These are phyloP conservation scores for Dicycla oo DNA, from an alignment of 2,888 invertebrate species.

Conservation along the genomic window DNA sequence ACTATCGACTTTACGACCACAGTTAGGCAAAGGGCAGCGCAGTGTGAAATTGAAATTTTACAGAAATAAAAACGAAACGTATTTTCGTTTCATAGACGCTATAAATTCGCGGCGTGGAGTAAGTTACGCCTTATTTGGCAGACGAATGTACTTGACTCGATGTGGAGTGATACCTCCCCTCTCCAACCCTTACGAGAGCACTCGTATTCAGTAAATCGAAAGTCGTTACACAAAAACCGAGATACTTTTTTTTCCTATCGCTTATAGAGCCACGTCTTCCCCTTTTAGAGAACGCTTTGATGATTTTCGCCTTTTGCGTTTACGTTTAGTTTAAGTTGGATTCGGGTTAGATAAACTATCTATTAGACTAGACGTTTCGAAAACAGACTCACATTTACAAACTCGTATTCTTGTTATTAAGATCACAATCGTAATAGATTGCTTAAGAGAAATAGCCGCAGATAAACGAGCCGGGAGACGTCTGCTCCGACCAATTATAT, in stretches of 20 bases:
- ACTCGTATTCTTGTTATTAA: constrained; percentile 11
- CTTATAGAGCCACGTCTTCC: constrained; percentile 78
- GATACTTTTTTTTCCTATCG: constrained; percentile 82
- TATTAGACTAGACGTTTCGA: constrained; percentile 1
- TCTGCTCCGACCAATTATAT: constrained; percentile 33
- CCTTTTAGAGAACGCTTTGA: constrained; percentile 78
- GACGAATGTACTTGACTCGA: constrained; percentile 82
- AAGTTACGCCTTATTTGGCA: constrained; percentile 87
- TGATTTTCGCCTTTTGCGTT: constrained; percentile 78
- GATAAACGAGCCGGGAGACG: constrained; percentile 19
- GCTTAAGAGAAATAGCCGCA: constrained; percentile 17
- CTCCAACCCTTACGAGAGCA: constrained; percentile 84
- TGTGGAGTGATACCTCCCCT: constrained; percentile 84
- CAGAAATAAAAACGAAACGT: constrained; percentile 76
- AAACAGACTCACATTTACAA: background rate
- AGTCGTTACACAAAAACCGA: constrained; percentile 87
- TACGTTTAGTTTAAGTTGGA: constrained; percentile 61
- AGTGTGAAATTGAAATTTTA: constrained; percentile 84
- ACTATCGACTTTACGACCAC: constrained; percentile 60
- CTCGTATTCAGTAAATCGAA: constrained; percentile 87
- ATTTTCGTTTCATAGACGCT: constrained; percentile 78
- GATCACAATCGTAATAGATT: constrained; percentile 25
- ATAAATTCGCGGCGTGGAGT: constrained; percentile 79
- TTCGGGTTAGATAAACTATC: constrained; percentile 12
- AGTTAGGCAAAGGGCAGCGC: constrained; percentile 71